Percentiles rank a stretch among this genome's conserved stretches.
phyloP scores from a whole-genome alignment of 2,888 invertebrate genomes.

The Protophormia terraenovae region DNA sequence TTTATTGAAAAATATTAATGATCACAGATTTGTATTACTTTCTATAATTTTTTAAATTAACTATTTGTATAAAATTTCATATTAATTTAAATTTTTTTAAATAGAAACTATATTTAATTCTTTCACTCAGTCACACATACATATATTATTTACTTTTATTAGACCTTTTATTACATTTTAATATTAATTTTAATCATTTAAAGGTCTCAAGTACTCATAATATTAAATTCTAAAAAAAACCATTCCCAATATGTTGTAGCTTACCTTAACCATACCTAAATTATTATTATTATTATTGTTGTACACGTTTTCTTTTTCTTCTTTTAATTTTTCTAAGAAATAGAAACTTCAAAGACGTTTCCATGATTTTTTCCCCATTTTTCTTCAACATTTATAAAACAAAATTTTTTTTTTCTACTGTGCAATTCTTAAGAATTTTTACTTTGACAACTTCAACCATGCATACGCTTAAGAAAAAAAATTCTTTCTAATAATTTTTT shows the following conservation, averaged over 20 bases:
- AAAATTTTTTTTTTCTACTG: background rate
- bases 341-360: conserved; percentile 54
- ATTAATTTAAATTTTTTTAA: too few species aligned
- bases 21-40: too few species aligned
- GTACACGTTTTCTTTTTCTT: background rate
- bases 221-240: background rate
- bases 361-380: conserved; percentile 1
- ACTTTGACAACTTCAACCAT: conserved; percentile 47
- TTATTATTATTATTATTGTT: background rate
- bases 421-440: conserved; percentile 30
- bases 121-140: too few species aligned
- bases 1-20: too few species aligned
- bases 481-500: background rate
- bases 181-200: conserved; percentile 1
- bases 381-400: background rate
- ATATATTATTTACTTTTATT: too few species aligned
- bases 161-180: too few species aligned
- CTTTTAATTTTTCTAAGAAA: conserved; percentile 10
- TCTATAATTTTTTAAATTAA: too few species aligned
- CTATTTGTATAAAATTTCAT: too few species aligned
- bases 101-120: too few species aligned
- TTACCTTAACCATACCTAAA: background rate
- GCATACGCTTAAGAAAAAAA: conserved; percentile 1
- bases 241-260: background rate
- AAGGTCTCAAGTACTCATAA: conserved; percentile 19